Evolutionary conservation across 2,888 invertebrate species (phyloP).

Genomic region (Sminthurinus aureus): DNA sequence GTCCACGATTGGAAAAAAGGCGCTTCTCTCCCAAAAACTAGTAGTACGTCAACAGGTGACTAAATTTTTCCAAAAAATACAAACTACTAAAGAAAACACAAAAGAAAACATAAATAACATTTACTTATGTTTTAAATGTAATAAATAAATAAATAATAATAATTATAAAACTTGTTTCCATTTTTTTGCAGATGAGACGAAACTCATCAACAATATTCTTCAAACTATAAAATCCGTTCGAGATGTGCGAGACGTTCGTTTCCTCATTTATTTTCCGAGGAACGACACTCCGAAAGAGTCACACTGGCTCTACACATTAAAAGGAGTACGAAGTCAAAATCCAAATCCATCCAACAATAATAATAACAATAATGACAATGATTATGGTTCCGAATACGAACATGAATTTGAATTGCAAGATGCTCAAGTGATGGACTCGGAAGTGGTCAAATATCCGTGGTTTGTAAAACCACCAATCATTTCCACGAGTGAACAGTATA

Average conservation of each 20-base stretch:
- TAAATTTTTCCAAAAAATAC: no score
- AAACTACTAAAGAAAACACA: no score
- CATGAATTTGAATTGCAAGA: not conserved
- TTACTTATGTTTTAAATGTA: conserved; percentile 24
- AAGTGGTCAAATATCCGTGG: conserved; percentile 46
- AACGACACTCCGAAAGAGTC: not conserved
- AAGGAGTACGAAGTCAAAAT: not conserved
- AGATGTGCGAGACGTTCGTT: conserved; percentile 11
- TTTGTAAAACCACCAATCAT: conserved; percentile 43
- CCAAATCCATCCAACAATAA: not conserved
- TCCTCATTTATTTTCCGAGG: not conserved
- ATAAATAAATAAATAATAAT: conserved; percentile 35
- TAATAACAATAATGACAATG: not conserved
- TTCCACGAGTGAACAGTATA: no score
- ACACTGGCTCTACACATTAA: conserved; percentile 19
- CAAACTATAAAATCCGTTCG: conserved; percentile 19
- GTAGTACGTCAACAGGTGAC: not conserved
- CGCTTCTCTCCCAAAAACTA: not conserved
- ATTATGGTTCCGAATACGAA: no score
- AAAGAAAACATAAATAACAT: no score
- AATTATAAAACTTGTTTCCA: not conserved
- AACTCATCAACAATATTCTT: conserved; percentile 5
- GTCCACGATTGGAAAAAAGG: conserved; percentile 49
- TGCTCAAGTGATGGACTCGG: not conserved
- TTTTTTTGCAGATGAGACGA: not conserved